Evolutionary conservation across 2,888 invertebrate genomes (phyloP), one percentile per base, ranked within the genome.

Genomic region (Nasonia oneida): DNA sequence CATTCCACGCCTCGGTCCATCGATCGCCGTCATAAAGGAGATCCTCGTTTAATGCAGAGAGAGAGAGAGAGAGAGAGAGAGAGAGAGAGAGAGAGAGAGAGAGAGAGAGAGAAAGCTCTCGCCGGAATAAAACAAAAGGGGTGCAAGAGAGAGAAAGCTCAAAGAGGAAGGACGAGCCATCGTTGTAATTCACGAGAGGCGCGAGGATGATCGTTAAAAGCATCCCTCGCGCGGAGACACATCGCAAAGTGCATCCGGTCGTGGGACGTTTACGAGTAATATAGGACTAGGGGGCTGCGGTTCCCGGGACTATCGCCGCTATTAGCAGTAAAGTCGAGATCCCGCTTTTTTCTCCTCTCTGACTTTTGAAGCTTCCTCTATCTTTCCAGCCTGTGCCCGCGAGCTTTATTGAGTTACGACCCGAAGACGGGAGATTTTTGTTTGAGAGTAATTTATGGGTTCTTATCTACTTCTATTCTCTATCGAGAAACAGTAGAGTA

Each of bases 1-100:
- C 77, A 42, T 64, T 77, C 15, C 50, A 18, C 33, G 5, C n/a
- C 73, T 6, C n/a, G 3, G 61, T 39, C 67, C 47, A 79, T 79
- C 79, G 79, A 79, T 79, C 67, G 29, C n/a, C 29, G 50, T 79
- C 79, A 79, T 79, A 79, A 79, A 67, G 50, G 64, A 39, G 61
- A 61, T 42, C 29, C 23, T 33, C 61, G n/a, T 61, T 77, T 37
- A 37, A 39, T 57, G 77, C 61, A 10, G 61, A 61, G 39, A 37
- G n/a, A 0, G 78, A 12, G 64, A 37, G n/a, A 0, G 78, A 12
- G 64, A 37, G n/a, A 0, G 78, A 12, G 64, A 10, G 61, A 61
- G 39, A 37, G n/a, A 0, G 78, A 12, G 64, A 37, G n/a, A 0
- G 78, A 12, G 64, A 10, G 61, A 61, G 39, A 37, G n/a, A 0